phyloP scores from a whole-genome alignment of 2,888 invertebrate genomes.

The Heliconius hortense region DNA sequence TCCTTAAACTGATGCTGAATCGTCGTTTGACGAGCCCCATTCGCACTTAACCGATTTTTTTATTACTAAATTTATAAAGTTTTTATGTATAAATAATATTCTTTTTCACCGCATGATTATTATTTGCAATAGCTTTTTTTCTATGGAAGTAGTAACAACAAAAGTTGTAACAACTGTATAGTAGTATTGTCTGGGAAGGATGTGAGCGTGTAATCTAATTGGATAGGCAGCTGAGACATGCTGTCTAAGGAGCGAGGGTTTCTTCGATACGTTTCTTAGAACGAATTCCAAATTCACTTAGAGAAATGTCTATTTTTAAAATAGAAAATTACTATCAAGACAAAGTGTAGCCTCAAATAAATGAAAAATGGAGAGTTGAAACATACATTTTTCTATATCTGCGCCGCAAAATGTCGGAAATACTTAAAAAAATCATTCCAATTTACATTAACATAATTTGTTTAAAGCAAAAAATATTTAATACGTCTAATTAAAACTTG shows the following conservation, averaged over 20 bases:
- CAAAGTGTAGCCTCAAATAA: too few species aligned
- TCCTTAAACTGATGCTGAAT: too few species aligned
- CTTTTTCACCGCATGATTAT: neutral
- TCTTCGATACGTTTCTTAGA: neutral
- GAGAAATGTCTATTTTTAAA: neutral
- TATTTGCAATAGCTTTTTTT: neutral
- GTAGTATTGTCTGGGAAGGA: neutral
- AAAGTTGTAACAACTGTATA: neutral
- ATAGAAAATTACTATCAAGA: neutral
- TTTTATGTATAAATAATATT: neutral
- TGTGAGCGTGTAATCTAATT: constrained; percentile 3
- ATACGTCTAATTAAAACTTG: constrained; percentile 12
- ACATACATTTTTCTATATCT: neutral
- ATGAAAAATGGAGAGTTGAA: too few species aligned
- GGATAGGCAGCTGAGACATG: neutral
- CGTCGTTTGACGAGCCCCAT: too few species aligned
- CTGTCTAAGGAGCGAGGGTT: neutral
- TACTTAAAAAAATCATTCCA: neutral
- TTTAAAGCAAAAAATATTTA: neutral
- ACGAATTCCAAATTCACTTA: neutral
- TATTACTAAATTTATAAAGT: too few species aligned
- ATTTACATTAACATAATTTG: neutral
- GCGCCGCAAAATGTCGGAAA: neutral
- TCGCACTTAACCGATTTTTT: too few species aligned
- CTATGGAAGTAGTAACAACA: neutral